These are phyloP conservation scores for Aegotheles bennettii DNA, from an alignment of 2,113 vertebrate species.

Conservation along the genomic window DNA sequence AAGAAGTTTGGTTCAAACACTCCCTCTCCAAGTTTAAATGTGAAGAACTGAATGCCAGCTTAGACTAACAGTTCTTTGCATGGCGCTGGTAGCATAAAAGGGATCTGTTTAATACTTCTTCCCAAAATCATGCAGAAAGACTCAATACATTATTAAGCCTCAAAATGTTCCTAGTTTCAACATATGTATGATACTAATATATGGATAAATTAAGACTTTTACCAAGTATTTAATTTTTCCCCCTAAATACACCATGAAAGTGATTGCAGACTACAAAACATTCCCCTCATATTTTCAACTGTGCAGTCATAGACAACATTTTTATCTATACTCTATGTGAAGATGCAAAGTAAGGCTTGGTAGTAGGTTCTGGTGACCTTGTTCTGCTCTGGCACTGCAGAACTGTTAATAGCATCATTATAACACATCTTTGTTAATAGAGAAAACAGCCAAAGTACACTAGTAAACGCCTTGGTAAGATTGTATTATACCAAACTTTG, in stretches of 20 bases:
- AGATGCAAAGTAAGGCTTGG: neutral
- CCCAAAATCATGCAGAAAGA: neutral
- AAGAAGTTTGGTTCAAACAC: neutral
- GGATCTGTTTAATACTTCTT: neutral
- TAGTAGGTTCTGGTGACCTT: neutral
- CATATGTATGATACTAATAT: accelerated
- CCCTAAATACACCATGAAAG: accelerated
- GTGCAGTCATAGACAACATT: neutral
- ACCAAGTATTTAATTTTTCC: neutral
- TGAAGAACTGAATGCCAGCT: neutral
- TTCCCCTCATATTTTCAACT: neutral
- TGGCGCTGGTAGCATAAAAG: neutral
- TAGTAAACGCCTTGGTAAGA: neutral
- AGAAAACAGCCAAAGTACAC: neutral
- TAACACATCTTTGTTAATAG: neutral
- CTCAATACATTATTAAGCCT: neutral
- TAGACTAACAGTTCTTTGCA: neutral
- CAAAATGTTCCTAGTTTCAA: neutral
- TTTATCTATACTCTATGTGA: neutral
- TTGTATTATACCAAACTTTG: neutral
- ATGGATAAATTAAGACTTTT: neutral
- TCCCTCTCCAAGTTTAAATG: neutral
- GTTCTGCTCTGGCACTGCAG: neutral
- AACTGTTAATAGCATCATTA: neutral
- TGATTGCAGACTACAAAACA: neutral